A percentile compares a stretch with the other conserved stretches of the same genome.
These are phyloP conservation scores for Drosophila carrolli DNA, from an alignment of 1,140 invertebrate genomes.

Conservation along the genomic window DNA sequence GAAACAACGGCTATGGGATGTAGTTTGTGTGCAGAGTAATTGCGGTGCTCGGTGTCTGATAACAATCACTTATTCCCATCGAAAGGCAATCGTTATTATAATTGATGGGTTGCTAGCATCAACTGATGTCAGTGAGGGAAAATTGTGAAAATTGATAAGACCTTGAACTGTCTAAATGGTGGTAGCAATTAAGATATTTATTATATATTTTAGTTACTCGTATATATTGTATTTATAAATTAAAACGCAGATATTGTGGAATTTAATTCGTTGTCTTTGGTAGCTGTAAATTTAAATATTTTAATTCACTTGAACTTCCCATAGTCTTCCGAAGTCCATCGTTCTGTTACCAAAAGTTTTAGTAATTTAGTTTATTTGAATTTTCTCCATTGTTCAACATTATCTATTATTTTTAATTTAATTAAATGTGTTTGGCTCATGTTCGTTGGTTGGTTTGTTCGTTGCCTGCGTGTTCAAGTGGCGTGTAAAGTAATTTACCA, in stretches of 20 bases:
- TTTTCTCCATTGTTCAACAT: slow-evolving; percentile 6
- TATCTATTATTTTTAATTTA: slow-evolving; percentile 63
- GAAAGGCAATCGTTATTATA: slow-evolving; percentile 49
- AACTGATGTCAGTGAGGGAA: background rate
- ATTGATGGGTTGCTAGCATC: slow-evolving; percentile 42
- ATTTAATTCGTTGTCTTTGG: too few species aligned
- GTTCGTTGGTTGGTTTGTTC: slow-evolving; percentile 31
- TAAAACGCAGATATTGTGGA: too few species aligned
- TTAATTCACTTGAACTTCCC: background rate
- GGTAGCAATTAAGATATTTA: background rate
- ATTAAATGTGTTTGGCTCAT: slow-evolving; percentile 55
- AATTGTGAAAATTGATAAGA: slow-evolving; percentile 1
- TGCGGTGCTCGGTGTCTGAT: slow-evolving; percentile 38
- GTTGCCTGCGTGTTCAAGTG: slow-evolving; percentile 76
- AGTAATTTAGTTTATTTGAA: background rate
- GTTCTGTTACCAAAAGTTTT: background rate
- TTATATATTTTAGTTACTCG: too few species aligned
- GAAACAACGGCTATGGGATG: background rate
- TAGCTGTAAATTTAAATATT: too few species aligned
- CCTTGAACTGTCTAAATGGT: background rate
- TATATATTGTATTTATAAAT: too few species aligned
- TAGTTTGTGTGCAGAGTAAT: slow-evolving; percentile 43
- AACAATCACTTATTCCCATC: slow-evolving; percentile 39
- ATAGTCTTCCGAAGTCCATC: background rate
- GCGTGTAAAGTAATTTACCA: slow-evolving; percentile 78